phyloP scores from a whole-genome alignment of 2,797 vertebrate species.

The Harpagifer antarcticus region DNA sequence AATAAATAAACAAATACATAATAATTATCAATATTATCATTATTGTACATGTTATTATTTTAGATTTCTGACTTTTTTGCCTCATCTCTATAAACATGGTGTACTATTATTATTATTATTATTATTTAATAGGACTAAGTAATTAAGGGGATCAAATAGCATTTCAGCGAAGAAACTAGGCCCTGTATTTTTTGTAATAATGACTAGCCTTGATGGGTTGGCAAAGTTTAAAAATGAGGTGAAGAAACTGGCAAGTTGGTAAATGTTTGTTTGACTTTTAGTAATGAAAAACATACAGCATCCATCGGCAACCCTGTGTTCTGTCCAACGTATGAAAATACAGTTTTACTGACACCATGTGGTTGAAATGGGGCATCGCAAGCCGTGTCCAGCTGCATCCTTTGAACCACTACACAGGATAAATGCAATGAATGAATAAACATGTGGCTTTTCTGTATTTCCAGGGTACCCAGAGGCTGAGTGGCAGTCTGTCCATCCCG shows the following conservation, averaged over 20 bases:
- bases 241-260: not conserved
- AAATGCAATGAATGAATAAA: not conserved
- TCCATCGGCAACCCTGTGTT: not conserved
- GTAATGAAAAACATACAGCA: not conserved
- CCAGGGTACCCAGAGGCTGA: conserved; percentile 90
- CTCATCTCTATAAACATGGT: too few relatives aligned
- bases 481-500: conserved; percentile 90
- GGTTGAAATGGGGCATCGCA: conserved; percentile 45
- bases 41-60: too few relatives aligned
- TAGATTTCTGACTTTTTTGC: too few relatives aligned
- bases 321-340: not conserved
- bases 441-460: conserved; percentile 34
- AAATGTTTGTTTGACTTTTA: not conserved
- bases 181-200: not conserved
- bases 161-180: not conserved
- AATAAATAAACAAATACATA: too few relatives aligned
- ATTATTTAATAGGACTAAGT: too few relatives aligned
- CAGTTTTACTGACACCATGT: conserved; percentile 56
- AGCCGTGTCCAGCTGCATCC: rapidly evolving
- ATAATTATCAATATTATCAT: too few relatives aligned
- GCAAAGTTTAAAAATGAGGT: not conserved
- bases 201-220: not conserved
- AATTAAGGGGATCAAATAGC: not conserved
- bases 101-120: too few relatives aligned
- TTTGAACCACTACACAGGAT: not conserved